phyloP scores from a whole-genome alignment of 1,140 invertebrate species.

The Adoxophyes honmai region DNA sequence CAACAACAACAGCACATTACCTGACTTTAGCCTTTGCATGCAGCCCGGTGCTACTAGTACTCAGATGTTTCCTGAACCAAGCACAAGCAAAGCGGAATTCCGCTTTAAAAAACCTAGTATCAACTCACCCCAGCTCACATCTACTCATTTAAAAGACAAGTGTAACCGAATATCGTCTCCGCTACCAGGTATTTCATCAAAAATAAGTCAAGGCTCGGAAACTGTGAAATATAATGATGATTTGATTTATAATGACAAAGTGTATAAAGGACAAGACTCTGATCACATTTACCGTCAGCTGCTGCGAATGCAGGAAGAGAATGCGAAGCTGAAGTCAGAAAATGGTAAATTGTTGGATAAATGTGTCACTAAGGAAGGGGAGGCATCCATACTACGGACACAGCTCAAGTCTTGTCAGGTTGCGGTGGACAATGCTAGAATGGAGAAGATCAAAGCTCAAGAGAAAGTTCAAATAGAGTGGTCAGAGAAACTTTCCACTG shows the following conservation, averaged over 20 bases:
- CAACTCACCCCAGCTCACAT: conserved; percentile 27
- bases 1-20: conserved; percentile 38
- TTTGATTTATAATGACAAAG: conserved; percentile 49
- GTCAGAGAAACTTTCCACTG: conserved; percentile 47
- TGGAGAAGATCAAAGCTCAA: conserved; percentile 61
- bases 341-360: conserved; percentile 65
- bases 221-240: conserved; percentile 37
- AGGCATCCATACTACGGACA: conserved; percentile 64
- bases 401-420: conserved; percentile 61
- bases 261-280: conserved; percentile 43
- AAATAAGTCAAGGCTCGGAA: conserved; percentile 26
- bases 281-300: conserved; percentile 47
- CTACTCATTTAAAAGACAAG: conserved; percentile 50
- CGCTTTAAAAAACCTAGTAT: conserved; percentile 52
- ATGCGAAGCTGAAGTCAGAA: conserved; percentile 65
- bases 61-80: conserved; percentile 33
- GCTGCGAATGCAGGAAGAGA: conserved; percentile 56
- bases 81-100: conserved; percentile 43
- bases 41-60: conserved; percentile 59
- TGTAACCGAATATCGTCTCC: conserved; percentile 56
- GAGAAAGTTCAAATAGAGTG: conserved; percentile 65
- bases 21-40: conserved; percentile 58
- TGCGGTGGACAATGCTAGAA: conserved; percentile 53
- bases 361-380: conserved; percentile 70
- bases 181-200: conserved; percentile 45